A percentile compares a stretch with the other conserved stretches of the same genome.
These are phyloP conservation scores for Volucella inanis DNA, from an alignment of 2,888 invertebrate species.

Conservation along the genomic window DNA sequence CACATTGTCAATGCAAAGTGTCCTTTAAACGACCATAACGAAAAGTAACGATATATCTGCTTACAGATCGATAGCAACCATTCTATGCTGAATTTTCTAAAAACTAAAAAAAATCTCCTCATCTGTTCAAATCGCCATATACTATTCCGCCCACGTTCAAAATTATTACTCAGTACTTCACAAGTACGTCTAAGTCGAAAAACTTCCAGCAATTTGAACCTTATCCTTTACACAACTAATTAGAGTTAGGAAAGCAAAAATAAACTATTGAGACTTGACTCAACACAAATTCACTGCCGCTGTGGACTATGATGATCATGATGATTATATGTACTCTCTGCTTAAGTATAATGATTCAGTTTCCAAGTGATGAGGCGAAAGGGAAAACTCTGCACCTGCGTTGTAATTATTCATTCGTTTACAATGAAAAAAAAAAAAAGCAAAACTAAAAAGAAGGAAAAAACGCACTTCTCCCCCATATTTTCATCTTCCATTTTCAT, in stretches of 20 bases:
- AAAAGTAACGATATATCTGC: too few relatives aligned
- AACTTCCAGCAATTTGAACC: slow-evolving; percentile 45
- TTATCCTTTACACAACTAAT: slow-evolving; percentile 67
- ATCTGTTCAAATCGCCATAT: neutral
- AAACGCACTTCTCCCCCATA: slow-evolving; percentile 67
- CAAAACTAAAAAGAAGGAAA: neutral
- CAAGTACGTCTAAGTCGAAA: neutral
- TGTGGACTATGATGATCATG: slow-evolving; percentile 35
- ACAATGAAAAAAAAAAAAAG: too few relatives aligned
- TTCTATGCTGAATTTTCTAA: too few relatives aligned
- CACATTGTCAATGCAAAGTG: too few relatives aligned
- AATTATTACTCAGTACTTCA: neutral
- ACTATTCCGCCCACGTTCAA: neutral
- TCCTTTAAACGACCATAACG: too few relatives aligned
- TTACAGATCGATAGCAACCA: too few relatives aligned
- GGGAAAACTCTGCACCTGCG: slow-evolving; percentile 71
- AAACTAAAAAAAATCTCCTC: too few relatives aligned
- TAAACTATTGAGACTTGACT: slow-evolving; percentile 31
- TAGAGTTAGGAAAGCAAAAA: slow-evolving; percentile 45
- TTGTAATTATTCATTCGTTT: slow-evolving; percentile 68
- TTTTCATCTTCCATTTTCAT: slow-evolving; percentile 35
- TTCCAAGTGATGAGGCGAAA: slow-evolving; percentile 19
- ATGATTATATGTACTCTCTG: slow-evolving; percentile 40
- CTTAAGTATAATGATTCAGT: slow-evolving; percentile 56
- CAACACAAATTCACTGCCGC: slow-evolving; percentile 7